Base-by-base conservation (phyloP, 2,888 invertebrate species). In the Ctenicera cuprea region DNA sequence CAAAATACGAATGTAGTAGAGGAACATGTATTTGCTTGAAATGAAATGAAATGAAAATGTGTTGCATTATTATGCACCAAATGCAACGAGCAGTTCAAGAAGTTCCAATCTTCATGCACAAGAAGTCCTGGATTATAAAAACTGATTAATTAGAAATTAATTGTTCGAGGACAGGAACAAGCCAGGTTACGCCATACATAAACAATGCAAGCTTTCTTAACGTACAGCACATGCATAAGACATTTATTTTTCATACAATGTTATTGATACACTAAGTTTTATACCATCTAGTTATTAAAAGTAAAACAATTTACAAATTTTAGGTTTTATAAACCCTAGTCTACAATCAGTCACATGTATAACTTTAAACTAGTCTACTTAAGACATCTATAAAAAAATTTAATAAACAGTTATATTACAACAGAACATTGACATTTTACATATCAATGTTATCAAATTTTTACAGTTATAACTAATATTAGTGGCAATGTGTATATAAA, bases 181-280 rank as follows among this genome's bases (percentile, higher is more conserved):
- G 74, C 74, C 11, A 61, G 65, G 66, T 54, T 59, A 64, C 48
- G 68, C 68, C 66, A 65, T 69, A 70, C 74, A 74, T 72, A 76
- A 77, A 77, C 68, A 76, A 77, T 74, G 74, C 77, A 77, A 77
- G 77, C 78, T 74, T 77, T 80, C 80, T 83, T 85, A 85, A 85
- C 85, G 84, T 86, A 85, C 84, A 86, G 86, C 86, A 87, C 87
- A 87, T 87, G 87, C 87, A 87, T 86, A 86, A 73, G 84, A 87
- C 87, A 87, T 86, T 86, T 86, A 87, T 86, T 86, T 81, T 83
- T 83, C 84, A 84, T 86, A 87, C 85, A 85, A 69, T 86, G 83
- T 85, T 82, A 79, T 82, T 76, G 80, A 81, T 86, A 87, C 86
- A 86, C 82, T 83, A 82, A 80, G 83, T 74, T 74, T 73, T 77